Evolutionary conservation across 92 coral and sea anemone genomes (phyloP), one percentile per base, ranked within the genome.

Genomic region (Phenganax subtilis): DNA sequence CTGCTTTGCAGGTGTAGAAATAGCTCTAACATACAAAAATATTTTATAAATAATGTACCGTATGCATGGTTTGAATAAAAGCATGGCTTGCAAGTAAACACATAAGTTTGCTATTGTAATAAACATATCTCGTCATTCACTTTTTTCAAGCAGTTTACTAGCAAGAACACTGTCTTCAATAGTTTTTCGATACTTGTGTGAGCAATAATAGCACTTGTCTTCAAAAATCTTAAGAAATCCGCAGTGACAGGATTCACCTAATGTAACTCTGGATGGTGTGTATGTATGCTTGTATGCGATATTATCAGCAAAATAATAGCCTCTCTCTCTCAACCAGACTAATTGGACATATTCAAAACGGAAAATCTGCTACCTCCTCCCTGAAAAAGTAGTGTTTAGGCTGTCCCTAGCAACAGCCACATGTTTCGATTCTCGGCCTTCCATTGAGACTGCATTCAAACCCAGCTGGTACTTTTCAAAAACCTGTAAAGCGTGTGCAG

Each of bases 221-320:
- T 75, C 73, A 82, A 76, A 76, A 55, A 81, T 71, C 16, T 65
- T 79, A 15, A 83, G 78, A 25, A 89, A 88, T 56, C 92, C 92
- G 85, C 92, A 91, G 76, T 85, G 83, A 85, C 92, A 89, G 57
- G 87, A 87, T 59, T 91, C 90, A 65, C 84, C 89, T 47, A 80
- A 80, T 63, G 83, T 80, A 54, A 91, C 91, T 80, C 89, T 85
- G 30, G 85, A 65, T 28, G 96, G 90, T 82, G 86, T 88, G 88
- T 91, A 91, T 83, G 60, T 74, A 67, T 83, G 81, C 30, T 61
- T 72, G 57, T 55, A 44, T 54, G 73, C 51, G 52, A 44, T n/a
- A 29, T 83, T 51, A 62, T 60, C 65, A 8, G 17, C 72, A 62
- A 75, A 30, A 84, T 74, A 84, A 71, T 61, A 75, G 54, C 86